Percentiles rank a stretch among this genome's conserved stretches.
Conservation (phyloP, 2,888 invertebrate genomes). For the Diploptera punctata region DNA sequence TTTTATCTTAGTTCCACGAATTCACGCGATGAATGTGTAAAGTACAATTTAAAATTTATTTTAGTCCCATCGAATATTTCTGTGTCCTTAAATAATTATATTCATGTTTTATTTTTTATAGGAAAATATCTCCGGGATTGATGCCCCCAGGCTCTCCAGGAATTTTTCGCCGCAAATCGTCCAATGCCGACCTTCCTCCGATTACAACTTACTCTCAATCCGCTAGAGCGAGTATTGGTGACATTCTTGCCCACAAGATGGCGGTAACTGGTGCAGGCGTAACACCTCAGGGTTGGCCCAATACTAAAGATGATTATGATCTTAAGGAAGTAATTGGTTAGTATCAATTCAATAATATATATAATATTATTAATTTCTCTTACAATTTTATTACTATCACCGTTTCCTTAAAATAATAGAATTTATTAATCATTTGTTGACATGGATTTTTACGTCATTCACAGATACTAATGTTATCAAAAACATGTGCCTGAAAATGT, state of each 20-base stretch:
- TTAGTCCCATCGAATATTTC: too few species aligned
- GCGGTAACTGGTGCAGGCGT: conserved; percentile 53
- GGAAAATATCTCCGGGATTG: conserved; percentile 67
- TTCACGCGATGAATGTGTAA: too few species aligned
- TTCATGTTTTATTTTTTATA: conserved; percentile 48
- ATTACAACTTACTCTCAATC: conserved; percentile 34
- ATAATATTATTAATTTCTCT: background rate
- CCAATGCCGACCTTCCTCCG: conserved; percentile 45
- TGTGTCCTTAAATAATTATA: background rate
- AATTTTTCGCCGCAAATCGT: conserved; percentile 64
- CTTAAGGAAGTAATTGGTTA: conserved; percentile 91
- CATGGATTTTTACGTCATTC: conserved; percentile 30
- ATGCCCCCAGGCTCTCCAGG: conserved; percentile 67
- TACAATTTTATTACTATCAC: conserved; percentile 15
- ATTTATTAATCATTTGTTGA: conserved; percentile 23
- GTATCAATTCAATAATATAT: conserved; percentile 50
- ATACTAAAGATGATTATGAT: conserved; percentile 91
- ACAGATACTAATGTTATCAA: background rate
- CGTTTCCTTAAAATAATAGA: background rate
- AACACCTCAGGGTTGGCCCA: conserved; percentile 73
- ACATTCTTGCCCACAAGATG: conserved; percentile 67
- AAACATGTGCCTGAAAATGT: background rate
- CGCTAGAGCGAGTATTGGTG: conserved; percentile 54
- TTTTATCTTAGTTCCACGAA: too few species aligned
- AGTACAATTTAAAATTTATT: too few species aligned